Evolutionary conservation across 2,113 vertebrate species (phyloP).

Genomic region (Climacteris rufus): DNA sequence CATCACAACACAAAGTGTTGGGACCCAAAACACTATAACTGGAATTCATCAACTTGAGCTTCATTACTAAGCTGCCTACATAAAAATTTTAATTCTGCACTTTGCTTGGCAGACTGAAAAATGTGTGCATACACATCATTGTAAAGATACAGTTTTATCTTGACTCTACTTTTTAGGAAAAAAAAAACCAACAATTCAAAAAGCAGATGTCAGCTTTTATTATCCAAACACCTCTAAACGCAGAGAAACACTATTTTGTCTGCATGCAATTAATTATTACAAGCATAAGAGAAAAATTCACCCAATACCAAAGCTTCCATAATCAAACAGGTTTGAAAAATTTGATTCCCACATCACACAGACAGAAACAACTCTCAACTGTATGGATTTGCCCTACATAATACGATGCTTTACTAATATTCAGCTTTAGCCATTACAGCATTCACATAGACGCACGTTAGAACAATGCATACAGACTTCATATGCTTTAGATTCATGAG

Average conservation of each 20-base stretch:
- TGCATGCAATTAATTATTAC: neutral
- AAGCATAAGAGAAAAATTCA: neutral
- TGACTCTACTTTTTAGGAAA: neutral
- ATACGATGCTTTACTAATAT: neutral
- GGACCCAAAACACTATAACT: neutral
- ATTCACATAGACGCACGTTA: neutral
- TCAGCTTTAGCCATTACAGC: neutral
- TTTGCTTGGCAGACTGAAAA: neutral
- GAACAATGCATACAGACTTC: neutral
- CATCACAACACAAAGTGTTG: neutral
- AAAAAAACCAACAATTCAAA: neutral
- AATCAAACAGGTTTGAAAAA: neutral
- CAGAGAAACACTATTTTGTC: neutral
- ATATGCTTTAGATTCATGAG: neutral
- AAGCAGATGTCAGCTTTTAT: neutral
- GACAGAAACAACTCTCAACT: neutral
- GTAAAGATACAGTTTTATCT: neutral
- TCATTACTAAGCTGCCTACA: neutral
- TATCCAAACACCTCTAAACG: neutral
- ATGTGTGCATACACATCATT: fast-evolving
- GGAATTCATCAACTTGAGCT: neutral
- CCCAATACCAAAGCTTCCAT: neutral
- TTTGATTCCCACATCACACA: neutral
- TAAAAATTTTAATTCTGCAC: neutral
- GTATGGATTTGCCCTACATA: neutral